phyloP scores from a whole-genome alignment of 2,888 invertebrate genomes.

The Hirtodrosophila duncani region DNA sequence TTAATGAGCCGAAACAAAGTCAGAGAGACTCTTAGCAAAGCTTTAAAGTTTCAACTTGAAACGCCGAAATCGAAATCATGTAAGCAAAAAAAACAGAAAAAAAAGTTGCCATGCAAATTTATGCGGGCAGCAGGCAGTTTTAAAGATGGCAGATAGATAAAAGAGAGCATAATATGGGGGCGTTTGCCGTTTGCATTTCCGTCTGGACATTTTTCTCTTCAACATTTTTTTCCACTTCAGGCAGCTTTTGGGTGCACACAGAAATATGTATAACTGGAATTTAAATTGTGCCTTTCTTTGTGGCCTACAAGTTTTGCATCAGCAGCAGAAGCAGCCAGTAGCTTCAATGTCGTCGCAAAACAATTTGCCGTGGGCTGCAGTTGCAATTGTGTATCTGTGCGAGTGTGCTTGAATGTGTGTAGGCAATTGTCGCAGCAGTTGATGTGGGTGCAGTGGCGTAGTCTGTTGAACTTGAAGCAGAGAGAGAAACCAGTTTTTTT shows the following conservation, averaged over 20 bases:
- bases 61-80: no score
- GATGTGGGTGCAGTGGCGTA: conserved; percentile 12
- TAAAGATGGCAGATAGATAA: background rate
- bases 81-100: conserved; percentile 8
- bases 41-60: conserved; percentile 2
- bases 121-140: conserved; percentile 33
- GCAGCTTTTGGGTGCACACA: conserved; percentile 2
- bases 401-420: conserved; percentile 6
- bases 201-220: background rate
- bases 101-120: conserved; percentile 48
- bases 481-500: background rate
- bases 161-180: conserved; percentile 40
- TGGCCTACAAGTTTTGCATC: conserved; percentile 21
- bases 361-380: conserved; percentile 20
- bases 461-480: conserved; percentile 15
- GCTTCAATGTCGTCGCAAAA: conserved; percentile 19
- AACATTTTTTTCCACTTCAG: conserved; percentile 5
- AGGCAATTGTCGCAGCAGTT: conserved; percentile 31
- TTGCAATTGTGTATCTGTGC: background rate
- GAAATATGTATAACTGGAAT: conserved; percentile 24
- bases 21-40: conserved; percentile 10
- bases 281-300: conserved; percentile 23
- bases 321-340: conserved; percentile 7
- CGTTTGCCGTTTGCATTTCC: conserved; percentile 24
- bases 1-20: conserved; percentile 45